These are phyloP conservation scores for Tridacna crocea DNA, from an alignment of 2,888 invertebrate species.

Conservation along the genomic window DNA sequence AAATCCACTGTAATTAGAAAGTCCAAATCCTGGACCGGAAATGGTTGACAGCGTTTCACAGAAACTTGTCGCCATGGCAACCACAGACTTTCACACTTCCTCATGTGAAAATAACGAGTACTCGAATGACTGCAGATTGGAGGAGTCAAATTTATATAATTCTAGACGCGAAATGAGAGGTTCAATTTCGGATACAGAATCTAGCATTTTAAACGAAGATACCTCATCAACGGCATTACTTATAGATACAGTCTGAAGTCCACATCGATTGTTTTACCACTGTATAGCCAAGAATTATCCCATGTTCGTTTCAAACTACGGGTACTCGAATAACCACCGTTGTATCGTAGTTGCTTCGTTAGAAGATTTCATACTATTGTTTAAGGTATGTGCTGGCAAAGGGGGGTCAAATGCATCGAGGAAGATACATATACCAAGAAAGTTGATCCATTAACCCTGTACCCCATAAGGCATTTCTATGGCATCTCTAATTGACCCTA, in stretches of 20 bases:
- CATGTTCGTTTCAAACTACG: no score
- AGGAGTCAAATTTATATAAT: neutral
- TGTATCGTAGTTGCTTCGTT: no score
- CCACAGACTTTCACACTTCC: neutral
- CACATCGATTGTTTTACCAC: conserved; percentile 34
- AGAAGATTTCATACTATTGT: no score
- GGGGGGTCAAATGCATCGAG: no score
- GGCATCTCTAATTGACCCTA: no score
- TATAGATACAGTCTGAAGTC: neutral
- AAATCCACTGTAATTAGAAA: conserved; percentile 68
- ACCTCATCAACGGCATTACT: conserved; percentile 14
- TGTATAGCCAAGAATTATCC: neutral
- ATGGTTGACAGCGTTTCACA: neutral
- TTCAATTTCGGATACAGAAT: neutral
- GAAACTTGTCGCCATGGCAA: neutral
- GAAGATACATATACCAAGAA: no score
- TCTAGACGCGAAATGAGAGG: neutral
- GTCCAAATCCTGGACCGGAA: neutral
- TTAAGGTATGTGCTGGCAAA: no score
- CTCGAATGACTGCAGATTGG: neutral
- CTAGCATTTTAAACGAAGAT: neutral
- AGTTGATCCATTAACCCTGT: no score
- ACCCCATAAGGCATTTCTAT: no score
- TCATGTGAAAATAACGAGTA: neutral
- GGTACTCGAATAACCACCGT: no score